Conservation (phyloP, 2,113 vertebrate species). For the Benitochromis conjunctus region DNA sequence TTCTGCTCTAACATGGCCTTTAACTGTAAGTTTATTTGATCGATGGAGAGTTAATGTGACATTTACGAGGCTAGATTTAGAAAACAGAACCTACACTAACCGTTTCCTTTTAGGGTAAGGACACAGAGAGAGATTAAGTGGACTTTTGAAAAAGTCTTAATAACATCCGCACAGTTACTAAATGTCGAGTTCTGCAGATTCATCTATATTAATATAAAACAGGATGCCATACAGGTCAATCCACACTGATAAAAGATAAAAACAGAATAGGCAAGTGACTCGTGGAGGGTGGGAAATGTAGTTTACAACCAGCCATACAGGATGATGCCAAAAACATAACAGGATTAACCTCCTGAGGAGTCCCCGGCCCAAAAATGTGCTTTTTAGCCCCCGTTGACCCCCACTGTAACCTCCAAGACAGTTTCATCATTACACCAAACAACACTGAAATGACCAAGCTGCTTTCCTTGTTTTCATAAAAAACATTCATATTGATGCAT, state of each 20-base stretch:
- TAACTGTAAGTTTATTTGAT: slow-evolving; percentile 2
- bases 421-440: neutral
- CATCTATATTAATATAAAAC: neutral
- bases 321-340: neutral
- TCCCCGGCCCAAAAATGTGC: neutral
- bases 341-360: neutral
- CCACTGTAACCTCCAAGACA: neutral
- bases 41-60: slow-evolving; percentile 24
- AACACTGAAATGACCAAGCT: neutral
- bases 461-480: neutral
- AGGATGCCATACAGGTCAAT: neutral
- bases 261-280: neutral
- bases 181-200: neutral
- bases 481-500: neutral
- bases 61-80: slow-evolving; percentile 25
- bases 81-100: neutral
- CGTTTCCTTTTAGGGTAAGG: slow-evolving; percentile 46
- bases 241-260: neutral
- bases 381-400: neutral
- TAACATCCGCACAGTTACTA: neutral
- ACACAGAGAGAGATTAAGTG: neutral
- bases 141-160: neutral
- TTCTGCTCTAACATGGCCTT: neutral
- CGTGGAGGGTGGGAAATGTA: neutral
- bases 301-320: neutral